Percentiles rank a stretch among this genome's conserved stretches.
Evolutionary conservation across 92 coral and sea anemone species (phyloP).

Genomic region (Epizoanthus scotinus): DNA sequence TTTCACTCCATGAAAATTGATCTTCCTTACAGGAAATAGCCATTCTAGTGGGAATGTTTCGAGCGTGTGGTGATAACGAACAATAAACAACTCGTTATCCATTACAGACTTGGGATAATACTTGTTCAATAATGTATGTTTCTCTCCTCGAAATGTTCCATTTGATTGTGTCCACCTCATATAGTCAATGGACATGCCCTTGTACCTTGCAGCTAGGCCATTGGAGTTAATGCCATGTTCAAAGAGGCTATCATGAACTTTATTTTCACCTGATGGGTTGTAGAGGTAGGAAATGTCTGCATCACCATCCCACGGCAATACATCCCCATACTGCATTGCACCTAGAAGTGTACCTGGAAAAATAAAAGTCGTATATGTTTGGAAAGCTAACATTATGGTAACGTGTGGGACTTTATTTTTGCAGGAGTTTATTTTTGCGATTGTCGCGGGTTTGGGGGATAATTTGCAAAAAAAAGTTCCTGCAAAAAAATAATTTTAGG

Average conservation of each 20-base stretch:
- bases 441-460: no score
- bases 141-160: conserved; percentile 46
- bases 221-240: conserved; percentile 67
- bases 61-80: conserved; percentile 47
- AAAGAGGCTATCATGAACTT: conserved; percentile 55
- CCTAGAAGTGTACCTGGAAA: conserved; percentile 83
- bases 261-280: conserved; percentile 14
- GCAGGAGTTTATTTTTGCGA: no score
- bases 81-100: conserved; percentile 54
- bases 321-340: conserved; percentile 64
- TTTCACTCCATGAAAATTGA: conserved; percentile 65
- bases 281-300: conserved; percentile 80
- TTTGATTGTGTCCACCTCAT: conserved; percentile 62
- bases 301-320: conserved; percentile 89
- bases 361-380: neutral
- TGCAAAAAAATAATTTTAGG: no score
- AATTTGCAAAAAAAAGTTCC: no score
- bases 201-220: conserved; percentile 58
- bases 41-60: conserved; percentile 72
- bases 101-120: conserved; percentile 61
- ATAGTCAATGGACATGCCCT: conserved; percentile 60
- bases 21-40: conserved; percentile 62
- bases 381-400: neutral
- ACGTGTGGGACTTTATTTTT: no score
- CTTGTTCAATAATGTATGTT: conserved; percentile 57